Base-by-base conservation (phyloP, 2,888 invertebrate genomes). In the Hemaris fuciformis region DNA sequence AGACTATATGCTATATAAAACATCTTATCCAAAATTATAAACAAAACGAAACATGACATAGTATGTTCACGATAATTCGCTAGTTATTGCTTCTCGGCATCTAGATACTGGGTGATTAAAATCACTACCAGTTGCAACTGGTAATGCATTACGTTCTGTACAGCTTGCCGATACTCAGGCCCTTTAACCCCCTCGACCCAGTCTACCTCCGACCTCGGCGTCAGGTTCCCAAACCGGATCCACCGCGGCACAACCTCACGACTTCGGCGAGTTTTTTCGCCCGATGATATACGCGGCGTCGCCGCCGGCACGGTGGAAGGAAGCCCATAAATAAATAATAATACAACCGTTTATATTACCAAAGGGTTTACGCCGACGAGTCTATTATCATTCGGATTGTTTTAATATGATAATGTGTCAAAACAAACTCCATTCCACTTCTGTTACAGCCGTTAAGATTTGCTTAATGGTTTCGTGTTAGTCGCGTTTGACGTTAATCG, bases 371-470 rank as follows among this genome's bases (percentile, higher is more conserved):
- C 77, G 86, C 85, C 89, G 91, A 91, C 91, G 90, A 88, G 89
- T 91, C 92, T 92, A 92, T 92, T 92, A 92, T 88, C 92, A 92
- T 92, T 87, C 84, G 91, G 91, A 92, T 92, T 90, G 92, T 91
- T 92, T 91, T 88, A 91, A 91, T 92, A 92, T 92, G 92, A 91
- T 91, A 92, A 92, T 92, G 89, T 83, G 91, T 91, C 91, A 91
- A 91, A 92, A 91, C 91, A 90, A 87, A 88, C 85, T 85, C 85
- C 84, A 80, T 84, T 87, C 81, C 89, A 91, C 91, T 91, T 91
- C 91, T 91, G 91, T 91, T 88, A 82, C 80, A 76, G 85, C 84
- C 90, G 89, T 91, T 90, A 91, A 91, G 89, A 91, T 91, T 91
- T 91, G 91, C 91, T 90, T 91, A 91, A 89, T 90, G 88, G 89